A percentile compares a stretch with the other conserved stretches of the same genome.
Evolutionary conservation across 2,113 vertebrate species (phyloP).

Genomic region (Calidris pygmaea): DNA sequence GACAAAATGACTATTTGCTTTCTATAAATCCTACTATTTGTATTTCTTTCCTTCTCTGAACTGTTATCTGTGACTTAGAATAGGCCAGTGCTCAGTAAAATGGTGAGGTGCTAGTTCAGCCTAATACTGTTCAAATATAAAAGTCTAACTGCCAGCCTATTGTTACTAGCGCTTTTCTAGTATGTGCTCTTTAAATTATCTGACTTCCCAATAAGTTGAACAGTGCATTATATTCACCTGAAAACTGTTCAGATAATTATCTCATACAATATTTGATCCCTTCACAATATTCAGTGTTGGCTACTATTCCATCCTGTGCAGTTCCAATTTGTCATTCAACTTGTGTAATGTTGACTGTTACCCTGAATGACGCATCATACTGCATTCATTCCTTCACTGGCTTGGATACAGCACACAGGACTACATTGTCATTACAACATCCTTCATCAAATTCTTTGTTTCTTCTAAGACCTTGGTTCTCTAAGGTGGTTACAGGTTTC

Average conservation of each 20-base stretch:
- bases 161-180: not conserved
- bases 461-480: not conserved
- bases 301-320: not conserved
- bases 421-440: not conserved
- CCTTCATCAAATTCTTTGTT: not conserved
- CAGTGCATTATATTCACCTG: not conserved
- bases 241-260: constrained; percentile 27
- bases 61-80: constrained; percentile 27
- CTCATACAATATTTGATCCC: not conserved
- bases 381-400: fast-evolving
- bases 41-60: not conserved
- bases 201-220: not conserved
- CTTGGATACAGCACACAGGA: not conserved
- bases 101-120: constrained; percentile 10
- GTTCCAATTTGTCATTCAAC: not conserved
- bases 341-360: not conserved
- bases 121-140: not conserved
- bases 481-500: not conserved
- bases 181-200: not conserved
- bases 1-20: constrained; percentile 41
- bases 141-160: not conserved
- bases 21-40: constrained; percentile 12
- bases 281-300: not conserved
- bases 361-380: not conserved
- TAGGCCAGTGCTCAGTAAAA: not conserved